Evolutionary conservation across 1,140 invertebrate genomes (phyloP), one percentile per base, ranked within the genome.

Genomic region (Vanessa atalanta): DNA sequence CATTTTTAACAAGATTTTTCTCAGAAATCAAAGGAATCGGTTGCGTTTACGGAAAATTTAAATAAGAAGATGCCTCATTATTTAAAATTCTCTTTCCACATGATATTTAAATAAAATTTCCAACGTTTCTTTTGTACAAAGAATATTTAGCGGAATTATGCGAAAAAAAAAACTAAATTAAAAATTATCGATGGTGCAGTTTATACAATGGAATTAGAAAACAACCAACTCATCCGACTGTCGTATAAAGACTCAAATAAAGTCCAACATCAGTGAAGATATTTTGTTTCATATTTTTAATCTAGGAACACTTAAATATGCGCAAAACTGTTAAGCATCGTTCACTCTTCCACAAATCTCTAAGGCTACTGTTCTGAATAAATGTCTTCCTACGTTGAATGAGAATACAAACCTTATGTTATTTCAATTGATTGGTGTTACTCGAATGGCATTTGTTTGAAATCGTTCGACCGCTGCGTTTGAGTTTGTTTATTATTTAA

Each of bases 401-500:
- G 53, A 61, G 31, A 7, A 31, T n/a, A 61, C 31, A 61, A 61
- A 61, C 57, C 15, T 61, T 61, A 20, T 47, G 66, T 47, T 68
- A 57, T 68, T 68, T 53, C 57, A 37, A 67, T 67, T 47, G 57
- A 67, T 72, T 68, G 70, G 16, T 55, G 57, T 48, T 23, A 48
- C 43, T 51, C 69, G 50, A 13, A 47, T 60, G 51, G 53, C 55
- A 31, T 72, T 72, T 76, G 74, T 65, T 72, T 67, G 13, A 60
- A 66, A 75, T 75, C 55, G 51, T 57, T 67, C 53, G 31, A 70
- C 50, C 63, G 53, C 37, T 65, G 14, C 48, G 26, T 61, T 64
- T 68, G 57, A 26, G 55, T 47, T 47, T 63, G 69, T 76, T 76
- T 76, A 76, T 76, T 76, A 67, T 72, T 67, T 43, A 51, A 66